Percentiles rank a stretch among this genome's conserved stretches.
Conservation (phyloP, 2,888 invertebrate species). For the Kryphioiulus occultus region DNA sequence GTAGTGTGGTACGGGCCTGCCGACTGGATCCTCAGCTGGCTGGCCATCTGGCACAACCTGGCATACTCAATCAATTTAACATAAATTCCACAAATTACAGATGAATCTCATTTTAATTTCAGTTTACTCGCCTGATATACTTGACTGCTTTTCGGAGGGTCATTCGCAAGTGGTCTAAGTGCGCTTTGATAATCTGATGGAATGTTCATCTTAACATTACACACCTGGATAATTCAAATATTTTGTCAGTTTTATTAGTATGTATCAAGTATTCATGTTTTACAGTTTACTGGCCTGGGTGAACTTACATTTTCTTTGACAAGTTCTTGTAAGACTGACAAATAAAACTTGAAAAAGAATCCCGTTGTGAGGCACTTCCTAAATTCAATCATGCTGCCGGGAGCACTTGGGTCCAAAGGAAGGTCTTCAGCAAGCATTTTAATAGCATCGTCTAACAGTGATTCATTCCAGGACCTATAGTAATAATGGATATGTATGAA, state of each 20-base stretch:
- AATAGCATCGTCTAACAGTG: slow-evolving; percentile 70
- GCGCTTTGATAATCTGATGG: slow-evolving; percentile 65
- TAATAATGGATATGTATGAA: neutral
- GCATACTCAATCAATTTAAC: no score
- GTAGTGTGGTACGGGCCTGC: slow-evolving; percentile 79
- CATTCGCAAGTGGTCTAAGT: slow-evolving; percentile 58
- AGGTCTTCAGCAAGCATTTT: slow-evolving; percentile 76
- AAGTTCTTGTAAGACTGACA: slow-evolving; percentile 58
- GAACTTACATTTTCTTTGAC: neutral
- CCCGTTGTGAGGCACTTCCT: slow-evolving; percentile 75
- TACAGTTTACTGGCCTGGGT: no score
- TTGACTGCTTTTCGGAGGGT: slow-evolving; percentile 73
- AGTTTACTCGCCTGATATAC: slow-evolving; percentile 59
- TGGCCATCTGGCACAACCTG: slow-evolving; percentile 60
- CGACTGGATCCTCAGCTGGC: slow-evolving; percentile 73
- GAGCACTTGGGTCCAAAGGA: slow-evolving; percentile 76
- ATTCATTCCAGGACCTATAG: slow-evolving; percentile 69
- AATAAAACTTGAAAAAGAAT: slow-evolving; percentile 68
- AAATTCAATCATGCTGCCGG: slow-evolving; percentile 84
- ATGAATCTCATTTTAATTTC: neutral
- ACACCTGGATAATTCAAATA: no score
- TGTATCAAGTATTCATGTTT: no score
- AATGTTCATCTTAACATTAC: no score
- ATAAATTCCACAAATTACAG: slow-evolving; percentile 54
- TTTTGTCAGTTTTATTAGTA: no score